phyloP scores from a whole-genome alignment of 1,140 invertebrate species.

The Drepana arcuata region DNA sequence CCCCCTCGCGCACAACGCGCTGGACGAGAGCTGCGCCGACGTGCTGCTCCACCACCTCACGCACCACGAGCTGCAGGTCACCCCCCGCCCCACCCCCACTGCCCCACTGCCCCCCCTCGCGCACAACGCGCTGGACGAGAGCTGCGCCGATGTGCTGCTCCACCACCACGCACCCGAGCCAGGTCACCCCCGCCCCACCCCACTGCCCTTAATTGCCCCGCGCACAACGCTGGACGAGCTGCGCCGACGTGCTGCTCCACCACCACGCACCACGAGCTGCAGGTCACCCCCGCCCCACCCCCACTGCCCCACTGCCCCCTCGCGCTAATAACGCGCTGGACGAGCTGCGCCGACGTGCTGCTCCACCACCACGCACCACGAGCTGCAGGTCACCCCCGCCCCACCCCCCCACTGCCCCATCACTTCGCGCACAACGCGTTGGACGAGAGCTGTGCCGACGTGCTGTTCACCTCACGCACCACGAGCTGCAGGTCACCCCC shows the following conservation, averaged over 20 bases:
- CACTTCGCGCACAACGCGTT: conserved; percentile 44
- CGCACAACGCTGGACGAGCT: background rate
- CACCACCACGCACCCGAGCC: conserved; percentile 41
- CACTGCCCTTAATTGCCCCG: background rate
- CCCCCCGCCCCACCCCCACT: conserved; percentile 71
- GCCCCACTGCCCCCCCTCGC: conserved; percentile 49
- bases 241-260: too few species aligned
- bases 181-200: too few species aligned
- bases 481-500: conserved; percentile 13
- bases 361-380: conserved; percentile 43
- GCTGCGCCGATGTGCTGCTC: conserved; percentile 64
- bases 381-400: conserved; percentile 55
- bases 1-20: too few species aligned
- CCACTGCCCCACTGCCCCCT: background rate
- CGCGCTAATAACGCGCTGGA: conserved; percentile 78
- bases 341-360: conserved; percentile 88
- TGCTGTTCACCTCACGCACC: conserved; percentile 40
- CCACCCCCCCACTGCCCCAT: conserved; percentile 73
- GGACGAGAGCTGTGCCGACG: conserved; percentile 72
- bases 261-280: background rate
- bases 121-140: conserved; percentile 45
- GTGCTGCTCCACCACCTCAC: conserved; percentile 66
- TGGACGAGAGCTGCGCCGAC: conserved; percentile 95
- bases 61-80: conserved; percentile 62
- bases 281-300: background rate